These are phyloP conservation scores for Cacatua alba DNA, from an alignment of 2,113 vertebrate genomes.

Conservation along the genomic window DNA sequence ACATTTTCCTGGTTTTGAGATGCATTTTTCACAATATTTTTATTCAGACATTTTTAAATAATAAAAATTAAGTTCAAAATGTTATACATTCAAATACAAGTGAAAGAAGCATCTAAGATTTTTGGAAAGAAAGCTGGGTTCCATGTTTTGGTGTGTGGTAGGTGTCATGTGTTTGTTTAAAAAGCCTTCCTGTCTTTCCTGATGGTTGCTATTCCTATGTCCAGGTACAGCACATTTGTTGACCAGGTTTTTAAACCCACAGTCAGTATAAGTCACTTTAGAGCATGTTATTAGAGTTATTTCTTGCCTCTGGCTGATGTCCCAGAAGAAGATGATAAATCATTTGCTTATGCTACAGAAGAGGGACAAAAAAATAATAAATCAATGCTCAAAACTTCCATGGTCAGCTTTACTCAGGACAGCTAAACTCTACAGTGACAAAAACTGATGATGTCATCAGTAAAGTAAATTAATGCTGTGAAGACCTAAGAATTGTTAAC, in stretches of 20 bases:
- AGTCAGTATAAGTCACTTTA: neutral
- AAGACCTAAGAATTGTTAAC: neutral
- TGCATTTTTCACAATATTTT: neutral
- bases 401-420: constrained; percentile 48
- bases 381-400: constrained; percentile 43
- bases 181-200: neutral
- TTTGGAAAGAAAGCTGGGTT: neutral
- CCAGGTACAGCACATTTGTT: neutral
- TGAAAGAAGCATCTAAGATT: neutral
- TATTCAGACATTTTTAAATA: neutral
- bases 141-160: neutral
- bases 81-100: neutral
- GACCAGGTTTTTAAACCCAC: neutral
- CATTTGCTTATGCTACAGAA: neutral
- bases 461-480: neutral
- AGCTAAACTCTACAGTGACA: neutral
- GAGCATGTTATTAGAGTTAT: neutral
- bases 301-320: neutral
- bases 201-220: neutral
- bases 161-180: neutral
- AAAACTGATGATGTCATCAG: constrained; percentile 39
- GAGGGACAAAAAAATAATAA: neutral
- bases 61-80: neutral
- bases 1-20: neutral
- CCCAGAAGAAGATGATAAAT: constrained; percentile 43